Percentiles rank a stretch among this genome's conserved stretches.
phyloP scores from a whole-genome alignment of 2,888 invertebrate species.

The Oscheius sp. region DNA sequence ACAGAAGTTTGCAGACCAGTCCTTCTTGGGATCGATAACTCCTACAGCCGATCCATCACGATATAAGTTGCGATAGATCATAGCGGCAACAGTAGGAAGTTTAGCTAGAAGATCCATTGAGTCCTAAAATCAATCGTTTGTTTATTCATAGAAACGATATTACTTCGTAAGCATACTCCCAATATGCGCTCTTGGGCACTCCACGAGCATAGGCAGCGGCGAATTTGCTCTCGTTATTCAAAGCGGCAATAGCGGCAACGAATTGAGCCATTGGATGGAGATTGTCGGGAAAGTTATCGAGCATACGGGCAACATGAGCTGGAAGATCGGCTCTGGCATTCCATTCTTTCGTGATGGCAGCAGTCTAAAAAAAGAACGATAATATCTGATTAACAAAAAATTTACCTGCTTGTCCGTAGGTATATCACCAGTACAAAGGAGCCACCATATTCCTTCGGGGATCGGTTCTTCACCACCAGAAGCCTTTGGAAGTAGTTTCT shows the following conservation, averaged over 20 bases:
- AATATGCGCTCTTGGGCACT: constrained; percentile 81
- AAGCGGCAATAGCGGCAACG: constrained; percentile 85
- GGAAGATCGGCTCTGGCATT: constrained; percentile 88
- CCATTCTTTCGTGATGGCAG: constrained; percentile 85
- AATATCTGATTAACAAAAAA: background rate
- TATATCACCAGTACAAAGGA: constrained; percentile 88
- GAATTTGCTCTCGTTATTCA: constrained; percentile 92
- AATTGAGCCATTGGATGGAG: constrained; percentile 96
- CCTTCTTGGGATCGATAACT: constrained; percentile 87
- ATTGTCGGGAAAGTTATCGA: constrained; percentile 89
- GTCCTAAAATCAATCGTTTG: constrained; percentile 86
- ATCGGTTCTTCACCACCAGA: constrained; percentile 85
- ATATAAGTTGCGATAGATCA: constrained; percentile 90
- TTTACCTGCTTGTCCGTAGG: constrained; percentile 82
- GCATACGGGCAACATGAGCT: constrained; percentile 89
- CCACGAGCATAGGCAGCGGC: constrained; percentile 89
- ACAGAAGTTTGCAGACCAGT: constrained; percentile 89
- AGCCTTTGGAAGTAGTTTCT: constrained; percentile 86
- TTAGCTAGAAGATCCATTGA: constrained; percentile 94
- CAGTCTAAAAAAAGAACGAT: constrained; percentile 64
- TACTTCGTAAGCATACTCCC: constrained; percentile 76
- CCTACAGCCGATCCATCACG: constrained; percentile 87
- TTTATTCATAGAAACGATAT: background rate
- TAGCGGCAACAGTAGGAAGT: constrained; percentile 90
- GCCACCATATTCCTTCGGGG: constrained; percentile 94